Evolutionary conservation across 2,797 vertebrate species (phyloP).

Genomic region (Sibirionetta formosa): DNA sequence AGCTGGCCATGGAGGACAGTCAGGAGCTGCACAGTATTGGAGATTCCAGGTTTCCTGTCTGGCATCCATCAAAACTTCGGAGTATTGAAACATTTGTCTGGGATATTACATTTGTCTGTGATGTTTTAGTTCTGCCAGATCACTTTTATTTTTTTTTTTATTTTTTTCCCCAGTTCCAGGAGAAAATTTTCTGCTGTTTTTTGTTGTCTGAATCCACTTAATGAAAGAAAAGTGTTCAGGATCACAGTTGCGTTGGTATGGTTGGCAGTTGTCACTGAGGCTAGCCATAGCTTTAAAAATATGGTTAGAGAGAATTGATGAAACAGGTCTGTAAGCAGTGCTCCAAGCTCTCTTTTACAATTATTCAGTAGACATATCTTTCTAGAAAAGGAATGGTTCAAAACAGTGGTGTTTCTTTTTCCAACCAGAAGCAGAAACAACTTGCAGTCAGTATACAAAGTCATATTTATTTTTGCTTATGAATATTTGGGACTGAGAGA

Average conservation of each 20-base stretch:
- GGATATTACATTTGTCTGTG: not conserved
- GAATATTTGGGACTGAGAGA: not conserved
- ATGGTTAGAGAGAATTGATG: not conserved
- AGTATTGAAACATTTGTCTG: not conserved
- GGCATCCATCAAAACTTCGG: not conserved
- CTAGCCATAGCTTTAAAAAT: not conserved
- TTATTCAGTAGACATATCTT: not conserved
- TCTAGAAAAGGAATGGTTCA: not conserved
- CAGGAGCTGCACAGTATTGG: not conserved
- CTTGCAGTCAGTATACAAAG: not conserved
- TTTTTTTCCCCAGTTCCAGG: not conserved
- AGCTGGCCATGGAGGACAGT: not conserved
- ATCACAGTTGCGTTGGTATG: not conserved
- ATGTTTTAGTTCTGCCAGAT: not conserved
- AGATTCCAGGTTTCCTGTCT: not conserved
- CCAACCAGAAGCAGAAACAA: not conserved
- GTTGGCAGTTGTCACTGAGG: not conserved
- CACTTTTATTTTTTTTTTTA: not conserved
- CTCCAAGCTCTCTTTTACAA: not conserved
- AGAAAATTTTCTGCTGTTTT: not conserved
- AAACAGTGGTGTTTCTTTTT: not conserved
- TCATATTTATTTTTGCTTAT: not conserved
- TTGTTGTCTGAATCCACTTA: not conserved
- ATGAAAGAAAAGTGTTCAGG: not conserved
- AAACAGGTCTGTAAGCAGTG: not conserved